Evolutionary conservation across 2,113 vertebrate species (phyloP), one percentile per base, ranked within the genome.

Genomic region (Alethe castanea): DNA sequence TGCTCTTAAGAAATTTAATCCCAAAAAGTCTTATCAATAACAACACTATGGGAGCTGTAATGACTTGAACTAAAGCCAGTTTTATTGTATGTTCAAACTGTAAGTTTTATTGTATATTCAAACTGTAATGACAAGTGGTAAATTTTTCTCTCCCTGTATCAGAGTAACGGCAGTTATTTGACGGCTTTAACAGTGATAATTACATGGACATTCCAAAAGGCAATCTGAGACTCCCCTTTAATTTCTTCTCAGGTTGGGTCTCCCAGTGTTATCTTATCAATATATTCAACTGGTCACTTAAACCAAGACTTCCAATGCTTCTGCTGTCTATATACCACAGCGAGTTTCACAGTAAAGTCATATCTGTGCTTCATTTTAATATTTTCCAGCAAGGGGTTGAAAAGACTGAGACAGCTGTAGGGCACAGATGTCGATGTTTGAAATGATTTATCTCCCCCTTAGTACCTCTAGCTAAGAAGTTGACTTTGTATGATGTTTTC

Each of bases 371-470:
- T 89, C 11, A 66, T 87, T 90, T 92, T 94, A 65, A 64, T 86
- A 50, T 86, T 96, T 92, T 92, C 52, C 61, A 79, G 40, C 24
- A 81, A 52, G 48, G 23, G 22, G 14, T n/a, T 89, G 74, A 91
- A 94, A 81, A 91, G 40, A 36, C 44, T 71, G 67, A 94, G 71
- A 87, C 93, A 96, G 54, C 60, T 95, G 85, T 81, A 92, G 54
- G 24, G 25, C 81, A 86, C 87, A 96, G 89, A 90, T 96, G 87
- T 64, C 85, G 85, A 86, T 59, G 67, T 78, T 95, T 83, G 86
- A 86, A 90, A 78, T 83, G 1, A 85, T 95, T 95, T 93, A 57
- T 96, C 72, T 87, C 12, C 26, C 36, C 14, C 35, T 70, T 53
- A 77, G n/a, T 85, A 74, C 20, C 88, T 74, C 33, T 90, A 78